Percentiles rank a stretch among this genome's conserved stretches.
Conservation (phyloP, 2,888 invertebrate species). For the Conus canariensis region DNA sequence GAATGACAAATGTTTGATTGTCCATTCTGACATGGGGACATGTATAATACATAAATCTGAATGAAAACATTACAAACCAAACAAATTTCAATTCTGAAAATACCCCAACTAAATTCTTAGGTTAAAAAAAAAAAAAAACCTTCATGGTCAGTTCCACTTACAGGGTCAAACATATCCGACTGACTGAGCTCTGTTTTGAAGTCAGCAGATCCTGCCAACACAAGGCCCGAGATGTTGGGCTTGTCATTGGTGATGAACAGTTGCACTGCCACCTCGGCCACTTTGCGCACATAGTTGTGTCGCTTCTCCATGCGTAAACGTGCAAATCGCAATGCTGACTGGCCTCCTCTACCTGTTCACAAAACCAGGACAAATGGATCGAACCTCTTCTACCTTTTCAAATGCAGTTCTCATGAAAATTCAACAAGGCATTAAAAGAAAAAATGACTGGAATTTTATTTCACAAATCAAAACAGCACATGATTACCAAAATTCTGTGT, state of each 20-base stretch:
- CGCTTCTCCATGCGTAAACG: slow-evolving; percentile 99
- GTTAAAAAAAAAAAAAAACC: too few relatives aligned
- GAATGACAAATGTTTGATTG: too few relatives aligned
- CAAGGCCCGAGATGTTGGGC: slow-evolving; percentile 97
- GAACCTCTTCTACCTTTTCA: background rate
- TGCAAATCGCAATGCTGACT: slow-evolving; percentile 99
- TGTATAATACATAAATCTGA: too few relatives aligned
- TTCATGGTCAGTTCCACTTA: slow-evolving; percentile 77
- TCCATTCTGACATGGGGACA: too few relatives aligned
- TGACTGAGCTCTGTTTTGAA: slow-evolving; percentile 99
- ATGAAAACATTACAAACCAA: too few relatives aligned
- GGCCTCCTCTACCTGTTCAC: slow-evolving; percentile 92
- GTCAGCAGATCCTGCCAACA: slow-evolving; percentile 99
- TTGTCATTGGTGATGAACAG: slow-evolving; percentile 98
- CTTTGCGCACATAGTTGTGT: slow-evolving; percentile 99
- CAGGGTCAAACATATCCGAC: slow-evolving; percentile 99
- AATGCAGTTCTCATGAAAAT: background rate
- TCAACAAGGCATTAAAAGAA: too few relatives aligned
- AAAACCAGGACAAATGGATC: background rate
- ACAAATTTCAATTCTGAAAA: too few relatives aligned
- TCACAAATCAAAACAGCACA: too few relatives aligned
- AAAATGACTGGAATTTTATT: too few relatives aligned
- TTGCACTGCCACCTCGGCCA: slow-evolving; percentile 97
- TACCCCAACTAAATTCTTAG: too few relatives aligned
- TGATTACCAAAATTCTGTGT: too few relatives aligned